Conservation (phyloP, 2,888 invertebrate genomes). For the Caenorhabditis angaria region DNA sequence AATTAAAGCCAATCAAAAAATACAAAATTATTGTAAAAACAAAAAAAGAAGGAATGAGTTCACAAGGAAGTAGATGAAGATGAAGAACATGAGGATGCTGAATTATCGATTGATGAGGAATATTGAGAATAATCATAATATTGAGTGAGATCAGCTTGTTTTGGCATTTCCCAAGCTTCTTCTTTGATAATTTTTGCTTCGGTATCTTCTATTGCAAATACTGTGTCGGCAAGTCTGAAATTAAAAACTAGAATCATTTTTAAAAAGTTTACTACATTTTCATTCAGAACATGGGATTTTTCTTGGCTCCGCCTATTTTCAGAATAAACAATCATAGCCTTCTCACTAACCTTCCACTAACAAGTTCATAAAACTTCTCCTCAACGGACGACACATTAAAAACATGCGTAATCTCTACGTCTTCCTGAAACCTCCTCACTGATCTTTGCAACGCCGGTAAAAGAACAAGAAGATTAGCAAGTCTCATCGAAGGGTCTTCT, state of each 20-base stretch:
- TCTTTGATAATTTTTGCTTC: not conserved
- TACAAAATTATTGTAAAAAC: not conserved
- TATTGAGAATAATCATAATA: not conserved
- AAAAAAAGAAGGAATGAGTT: not conserved
- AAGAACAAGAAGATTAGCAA: slow-evolving; percentile 43
- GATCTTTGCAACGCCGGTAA: slow-evolving; percentile 52
- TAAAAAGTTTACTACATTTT: too few relatives aligned
- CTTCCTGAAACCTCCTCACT: slow-evolving; percentile 54
- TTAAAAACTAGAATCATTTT: not conserved
- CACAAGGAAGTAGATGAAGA: not conserved
- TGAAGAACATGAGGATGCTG: slow-evolving; percentile 7
- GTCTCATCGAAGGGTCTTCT: slow-evolving; percentile 37
- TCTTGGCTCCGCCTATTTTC: not conserved
- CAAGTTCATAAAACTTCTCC: slow-evolving; percentile 49
- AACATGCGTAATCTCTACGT: slow-evolving; percentile 53
- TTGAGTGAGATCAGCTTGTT: too few relatives aligned
- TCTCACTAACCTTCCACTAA: slow-evolving; percentile 34
- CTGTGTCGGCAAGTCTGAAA: slow-evolving; percentile 23
- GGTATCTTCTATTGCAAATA: slow-evolving; percentile 16
- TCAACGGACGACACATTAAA: slow-evolving; percentile 52
- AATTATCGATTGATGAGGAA: not conserved
- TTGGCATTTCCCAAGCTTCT: not conserved
- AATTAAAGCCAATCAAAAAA: not conserved
- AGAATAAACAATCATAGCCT: not conserved
- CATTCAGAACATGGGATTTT: too few relatives aligned